A percentile compares a stretch with the other conserved stretches of the same genome.
Conservation (phyloP, 2,888 invertebrate genomes). For the Cyaniris semiargus region DNA sequence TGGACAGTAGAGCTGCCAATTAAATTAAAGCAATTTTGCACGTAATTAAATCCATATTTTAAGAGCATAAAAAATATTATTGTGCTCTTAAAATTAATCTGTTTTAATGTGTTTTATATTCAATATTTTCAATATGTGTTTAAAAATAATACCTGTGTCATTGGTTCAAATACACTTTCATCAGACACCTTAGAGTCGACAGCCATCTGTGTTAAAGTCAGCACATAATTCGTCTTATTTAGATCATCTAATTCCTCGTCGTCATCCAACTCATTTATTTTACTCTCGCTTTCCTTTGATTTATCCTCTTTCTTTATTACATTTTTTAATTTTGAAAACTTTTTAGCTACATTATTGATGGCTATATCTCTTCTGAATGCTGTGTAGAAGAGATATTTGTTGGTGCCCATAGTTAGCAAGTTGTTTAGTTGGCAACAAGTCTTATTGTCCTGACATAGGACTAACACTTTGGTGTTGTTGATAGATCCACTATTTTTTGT, state of each 20-base stretch:
- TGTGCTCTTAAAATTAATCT: no score
- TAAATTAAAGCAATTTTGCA: no score
- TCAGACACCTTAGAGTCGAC: slow-evolving; percentile 48
- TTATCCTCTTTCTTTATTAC: slow-evolving; percentile 42
- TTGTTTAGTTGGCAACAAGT: slow-evolving; percentile 91
- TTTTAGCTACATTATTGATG: slow-evolving; percentile 79
- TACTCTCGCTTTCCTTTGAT: slow-evolving; percentile 47
- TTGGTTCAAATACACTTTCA: slow-evolving; percentile 80
- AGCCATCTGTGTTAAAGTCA: slow-evolving; percentile 84
- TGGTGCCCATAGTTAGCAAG: slow-evolving; percentile 83
- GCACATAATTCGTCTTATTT: slow-evolving; percentile 83
- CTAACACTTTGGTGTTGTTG: slow-evolving; percentile 84
- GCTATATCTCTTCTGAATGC: slow-evolving; percentile 81
- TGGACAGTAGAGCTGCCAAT: no score
- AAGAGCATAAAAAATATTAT: no score
- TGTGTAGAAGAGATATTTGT: slow-evolving; percentile 82
- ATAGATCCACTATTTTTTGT: slow-evolving; percentile 60
- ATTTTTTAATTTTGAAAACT: slow-evolving; percentile 62
- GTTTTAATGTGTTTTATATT: no score
- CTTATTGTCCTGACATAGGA: slow-evolving; percentile 90
- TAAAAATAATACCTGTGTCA: slow-evolving; percentile 76
- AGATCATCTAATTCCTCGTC: slow-evolving; percentile 63
- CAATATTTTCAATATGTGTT: no score
- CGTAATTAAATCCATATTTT: no score
- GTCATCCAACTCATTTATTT: slow-evolving; percentile 47